A percentile compares a stretch with the other conserved stretches of the same genome.
phyloP scores from a whole-genome alignment of 2,113 vertebrate genomes.

The Lasiurus borealis region DNA sequence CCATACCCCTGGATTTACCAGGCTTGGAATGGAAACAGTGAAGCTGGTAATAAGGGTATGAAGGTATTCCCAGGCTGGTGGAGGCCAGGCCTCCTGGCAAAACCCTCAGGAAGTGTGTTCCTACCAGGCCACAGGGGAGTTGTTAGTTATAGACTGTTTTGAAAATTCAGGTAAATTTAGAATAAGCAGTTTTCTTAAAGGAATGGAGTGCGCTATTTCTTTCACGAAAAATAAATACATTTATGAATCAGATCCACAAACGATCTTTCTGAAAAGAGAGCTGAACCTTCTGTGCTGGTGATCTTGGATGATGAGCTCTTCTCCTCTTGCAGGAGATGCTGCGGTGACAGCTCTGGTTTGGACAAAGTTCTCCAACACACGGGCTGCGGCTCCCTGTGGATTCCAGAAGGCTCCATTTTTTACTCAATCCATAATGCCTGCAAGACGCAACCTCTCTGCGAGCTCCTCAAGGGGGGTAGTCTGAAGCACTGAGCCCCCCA shows the following conservation, averaged over 20 bases:
- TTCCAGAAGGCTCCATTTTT: not conserved
- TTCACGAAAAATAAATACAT: not conserved
- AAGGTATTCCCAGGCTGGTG: conserved; percentile 60
- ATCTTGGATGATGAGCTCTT: not conserved
- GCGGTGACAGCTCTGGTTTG: fast-evolving
- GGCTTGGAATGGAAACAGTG: conserved; percentile 78
- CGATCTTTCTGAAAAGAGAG: not conserved
- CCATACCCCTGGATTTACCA: conserved; percentile 70
- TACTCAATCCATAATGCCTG: not conserved
- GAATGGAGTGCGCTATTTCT: conserved; percentile 33
- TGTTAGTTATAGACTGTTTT: conserved; percentile 55
- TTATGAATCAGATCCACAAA: not conserved
- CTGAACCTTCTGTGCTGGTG: not conserved
- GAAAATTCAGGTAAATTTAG: conserved; percentile 64
- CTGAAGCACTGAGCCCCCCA: not conserved
- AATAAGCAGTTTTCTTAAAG: conserved; percentile 56
- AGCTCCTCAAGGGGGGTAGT: fast-evolving
- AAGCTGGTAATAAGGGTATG: conserved; percentile 60
- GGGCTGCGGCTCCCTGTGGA: not conserved
- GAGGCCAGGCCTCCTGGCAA: conserved; percentile 63
- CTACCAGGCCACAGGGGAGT: conserved; percentile 27
- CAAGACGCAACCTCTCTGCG: not conserved
- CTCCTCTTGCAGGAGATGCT: fast-evolving
- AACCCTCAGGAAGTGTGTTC: conserved; percentile 54
- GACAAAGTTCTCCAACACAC: not conserved